These are phyloP conservation scores for Setipinna tenuifilis DNA, from an alignment of 2,797 vertebrate genomes.

Conservation along the genomic window DNA sequence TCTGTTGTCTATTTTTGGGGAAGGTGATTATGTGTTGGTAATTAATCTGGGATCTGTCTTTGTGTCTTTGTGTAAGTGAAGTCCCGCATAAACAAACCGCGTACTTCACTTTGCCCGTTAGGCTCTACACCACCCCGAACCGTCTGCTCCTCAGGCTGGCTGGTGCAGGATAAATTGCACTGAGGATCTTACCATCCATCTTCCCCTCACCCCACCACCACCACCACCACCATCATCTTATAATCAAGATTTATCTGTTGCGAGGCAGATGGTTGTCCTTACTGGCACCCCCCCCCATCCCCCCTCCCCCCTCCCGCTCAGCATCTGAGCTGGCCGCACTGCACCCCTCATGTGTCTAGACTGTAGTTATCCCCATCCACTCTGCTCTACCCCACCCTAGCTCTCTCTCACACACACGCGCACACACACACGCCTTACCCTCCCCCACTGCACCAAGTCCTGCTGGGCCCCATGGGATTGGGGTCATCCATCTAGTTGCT, in stretches of 20 bases:
- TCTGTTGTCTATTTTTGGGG: background rate
- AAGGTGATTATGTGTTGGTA: background rate
- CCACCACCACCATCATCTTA: constrained; percentile 38
- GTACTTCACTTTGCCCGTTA: background rate
- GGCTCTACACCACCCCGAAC: background rate
- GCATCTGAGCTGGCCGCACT: constrained; percentile 45
- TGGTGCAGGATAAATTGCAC: constrained; percentile 31
- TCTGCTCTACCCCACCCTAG: background rate
- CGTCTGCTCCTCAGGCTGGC: constrained; percentile 24
- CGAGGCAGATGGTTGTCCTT: constrained; percentile 54
- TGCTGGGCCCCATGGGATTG: constrained; percentile 45
- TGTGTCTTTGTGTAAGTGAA: background rate
- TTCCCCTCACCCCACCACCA: constrained; percentile 30
- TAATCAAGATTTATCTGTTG: constrained; percentile 56
- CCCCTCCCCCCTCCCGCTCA: constrained; percentile 26
- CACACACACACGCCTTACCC: background rate
- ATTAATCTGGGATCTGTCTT: constrained; percentile 11
- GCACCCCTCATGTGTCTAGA: constrained; percentile 51
- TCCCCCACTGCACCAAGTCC: background rate
- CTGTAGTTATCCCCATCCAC: constrained; percentile 52
- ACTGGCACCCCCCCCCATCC: constrained; percentile 33
- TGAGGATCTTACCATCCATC: constrained; percentile 30
- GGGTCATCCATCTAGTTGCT: constrained; percentile 46
- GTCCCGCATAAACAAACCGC: background rate
- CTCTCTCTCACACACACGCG: background rate